phyloP scores from a whole-genome alignment of 30 jellyfish, hydroid and myxozoan genomes.

The Turritopsis rubra region DNA sequence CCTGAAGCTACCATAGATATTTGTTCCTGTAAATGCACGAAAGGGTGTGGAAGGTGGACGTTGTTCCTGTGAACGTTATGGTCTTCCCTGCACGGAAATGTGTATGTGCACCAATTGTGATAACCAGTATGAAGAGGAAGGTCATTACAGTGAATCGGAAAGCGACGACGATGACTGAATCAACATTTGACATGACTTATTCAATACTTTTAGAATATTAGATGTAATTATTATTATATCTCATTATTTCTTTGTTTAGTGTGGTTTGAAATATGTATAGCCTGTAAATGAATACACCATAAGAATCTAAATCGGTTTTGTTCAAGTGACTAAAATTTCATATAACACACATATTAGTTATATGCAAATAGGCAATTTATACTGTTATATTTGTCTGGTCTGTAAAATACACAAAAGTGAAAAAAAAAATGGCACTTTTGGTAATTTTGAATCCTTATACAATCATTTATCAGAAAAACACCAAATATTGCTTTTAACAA shows the following conservation, averaged over 20 bases:
- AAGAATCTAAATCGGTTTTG: too few relatives aligned
- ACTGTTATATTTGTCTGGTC: slow-evolving; percentile 11
- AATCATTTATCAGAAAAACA: background rate
- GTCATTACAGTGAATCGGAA: slow-evolving; percentile 5
- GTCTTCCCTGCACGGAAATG: too few relatives aligned
- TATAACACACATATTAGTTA: too few relatives aligned
- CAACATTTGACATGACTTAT: background rate
- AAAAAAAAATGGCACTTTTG: background rate
- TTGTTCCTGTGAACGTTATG: background rate
- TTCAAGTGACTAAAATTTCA: too few relatives aligned
- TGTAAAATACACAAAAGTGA: slow-evolving; percentile 7
- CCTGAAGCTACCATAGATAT: too few relatives aligned
- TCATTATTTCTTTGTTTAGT: too few relatives aligned
- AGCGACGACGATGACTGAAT: slow-evolving; percentile 9
- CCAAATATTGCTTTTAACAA: background rate
- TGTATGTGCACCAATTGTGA: slow-evolving; percentile 8
- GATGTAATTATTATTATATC: too few relatives aligned
- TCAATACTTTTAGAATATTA: background rate
- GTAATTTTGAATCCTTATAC: slow-evolving; percentile 1
- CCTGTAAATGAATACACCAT: too few relatives aligned
- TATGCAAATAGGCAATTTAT: slow-evolving; percentile 4
- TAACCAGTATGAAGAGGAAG: slow-evolving; percentile 11
- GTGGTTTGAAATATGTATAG: slow-evolving; percentile 9
- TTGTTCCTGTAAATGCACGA: slow-evolving; percentile 4
- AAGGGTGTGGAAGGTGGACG: slow-evolving; percentile 8